phyloP scores from a whole-genome alignment of 2,888 invertebrate species.

The Phoenoteleia sp. region DNA sequence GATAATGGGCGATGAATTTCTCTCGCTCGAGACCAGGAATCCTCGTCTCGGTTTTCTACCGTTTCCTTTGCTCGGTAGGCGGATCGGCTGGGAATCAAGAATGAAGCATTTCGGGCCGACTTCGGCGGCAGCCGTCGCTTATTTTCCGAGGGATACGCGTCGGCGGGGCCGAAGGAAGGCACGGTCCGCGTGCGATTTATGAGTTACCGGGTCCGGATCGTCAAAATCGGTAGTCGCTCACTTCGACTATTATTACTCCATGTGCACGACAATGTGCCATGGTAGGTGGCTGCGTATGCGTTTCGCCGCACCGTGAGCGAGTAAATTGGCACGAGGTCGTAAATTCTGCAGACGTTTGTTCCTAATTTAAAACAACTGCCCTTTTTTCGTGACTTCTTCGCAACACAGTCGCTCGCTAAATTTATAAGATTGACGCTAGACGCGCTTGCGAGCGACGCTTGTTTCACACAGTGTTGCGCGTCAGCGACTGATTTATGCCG shows the following conservation, averaged over 20 bases:
- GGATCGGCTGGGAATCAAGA: slow-evolving; percentile 58
- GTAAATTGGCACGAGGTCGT: slow-evolving; percentile 79
- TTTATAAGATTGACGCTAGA: slow-evolving; percentile 51
- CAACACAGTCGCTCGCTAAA: slow-evolving; percentile 41
- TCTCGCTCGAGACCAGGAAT: slow-evolving; percentile 66
- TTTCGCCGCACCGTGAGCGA: slow-evolving; percentile 71
- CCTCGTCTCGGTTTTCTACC: slow-evolving; percentile 58
- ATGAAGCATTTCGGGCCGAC: slow-evolving; percentile 57
- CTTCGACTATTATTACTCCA: slow-evolving; percentile 49
- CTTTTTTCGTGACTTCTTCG: slow-evolving; percentile 37
- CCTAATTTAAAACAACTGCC: slow-evolving; percentile 80
- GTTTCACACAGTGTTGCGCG: slow-evolving; percentile 51
- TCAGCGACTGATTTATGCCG: slow-evolving; percentile 55
- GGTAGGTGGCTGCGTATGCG: slow-evolving; percentile 42
- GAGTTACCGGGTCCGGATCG: slow-evolving; percentile 65
- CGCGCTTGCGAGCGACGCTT: slow-evolving; percentile 13
- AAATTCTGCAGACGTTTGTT: slow-evolving; percentile 81
- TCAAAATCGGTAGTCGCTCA: slow-evolving; percentile 70
- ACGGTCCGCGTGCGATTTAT: slow-evolving; percentile 57
- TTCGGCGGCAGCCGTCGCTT: slow-evolving; percentile 29
- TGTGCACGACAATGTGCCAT: slow-evolving; percentile 33
- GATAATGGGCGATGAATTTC: slow-evolving; percentile 75
- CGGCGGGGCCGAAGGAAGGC: neutral
- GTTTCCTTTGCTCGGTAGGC: slow-evolving; percentile 66
- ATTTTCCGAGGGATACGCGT: neutral